These are phyloP conservation scores for Piezodorus guildinii DNA, from an alignment of 1,140 invertebrate genomes.

Conservation along the genomic window DNA sequence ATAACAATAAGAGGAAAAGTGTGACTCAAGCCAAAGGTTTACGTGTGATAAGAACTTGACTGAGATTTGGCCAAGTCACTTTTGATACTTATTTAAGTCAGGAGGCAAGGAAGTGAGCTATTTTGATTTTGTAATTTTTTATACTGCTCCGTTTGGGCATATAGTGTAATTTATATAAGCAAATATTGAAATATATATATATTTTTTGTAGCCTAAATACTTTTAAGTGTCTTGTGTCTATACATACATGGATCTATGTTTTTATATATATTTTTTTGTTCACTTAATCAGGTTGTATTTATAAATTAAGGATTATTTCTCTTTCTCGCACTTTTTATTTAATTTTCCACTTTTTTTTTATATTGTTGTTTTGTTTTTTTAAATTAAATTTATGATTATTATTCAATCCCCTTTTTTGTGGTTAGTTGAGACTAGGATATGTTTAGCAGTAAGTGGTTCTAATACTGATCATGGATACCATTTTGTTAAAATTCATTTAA, in stretches of 20 bases:
- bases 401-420: no score
- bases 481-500: no score
- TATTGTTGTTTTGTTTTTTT: no score
- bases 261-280: no score
- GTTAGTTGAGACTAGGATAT: no score
- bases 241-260: not conserved
- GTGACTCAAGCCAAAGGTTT: constrained; percentile 23
- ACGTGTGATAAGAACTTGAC: constrained; percentile 23
- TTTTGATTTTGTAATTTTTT: constrained; percentile 25
- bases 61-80: constrained; percentile 20
- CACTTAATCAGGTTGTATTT: no score
- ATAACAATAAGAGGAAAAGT: not conserved
- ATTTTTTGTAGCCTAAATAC: constrained; percentile 23
- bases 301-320: no score
- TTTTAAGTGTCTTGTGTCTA: constrained; percentile 20
- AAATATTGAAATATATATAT: constrained; percentile 15
- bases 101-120: constrained; percentile 16
- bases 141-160: constrained; percentile 18
- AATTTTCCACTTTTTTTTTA: no score
- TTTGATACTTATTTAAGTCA: constrained; percentile 18
- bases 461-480: no score
- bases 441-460: no score
- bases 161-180: constrained; percentile 22
- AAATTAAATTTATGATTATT: no score
- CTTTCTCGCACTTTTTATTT: no score